These are phyloP conservation scores for Diachasma alloeum DNA, from an alignment of 1,140 invertebrate genomes.

Conservation along the genomic window DNA sequence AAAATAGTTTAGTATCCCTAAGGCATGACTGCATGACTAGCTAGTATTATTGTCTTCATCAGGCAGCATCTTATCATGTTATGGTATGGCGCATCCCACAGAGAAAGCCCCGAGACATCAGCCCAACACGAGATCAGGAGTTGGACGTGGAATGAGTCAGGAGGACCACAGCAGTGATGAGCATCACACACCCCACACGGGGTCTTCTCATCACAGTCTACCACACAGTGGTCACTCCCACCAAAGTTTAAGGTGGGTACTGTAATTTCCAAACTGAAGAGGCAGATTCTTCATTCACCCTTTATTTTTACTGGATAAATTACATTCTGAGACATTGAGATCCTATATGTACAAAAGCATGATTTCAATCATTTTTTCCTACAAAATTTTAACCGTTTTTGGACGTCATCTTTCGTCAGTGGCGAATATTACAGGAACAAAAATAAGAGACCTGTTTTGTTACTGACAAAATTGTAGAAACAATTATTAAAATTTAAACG, in stretches of 20 bases:
- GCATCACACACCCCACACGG: conserved; percentile 64
- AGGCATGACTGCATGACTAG: conserved; percentile 47
- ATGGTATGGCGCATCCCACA: conserved; percentile 50
- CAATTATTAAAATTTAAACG: too few relatives aligned
- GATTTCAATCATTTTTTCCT: too few relatives aligned
- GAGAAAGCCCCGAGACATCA: conserved; percentile 56
- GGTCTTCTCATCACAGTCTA: conserved; percentile 61
- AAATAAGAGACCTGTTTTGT: too few relatives aligned
- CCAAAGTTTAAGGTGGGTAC: conserved; percentile 60
- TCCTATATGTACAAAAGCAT: too few relatives aligned
- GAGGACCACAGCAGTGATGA: conserved; percentile 81
- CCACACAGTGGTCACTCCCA: conserved; percentile 62
- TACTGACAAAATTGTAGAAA: too few relatives aligned
- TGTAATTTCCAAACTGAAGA: too few relatives aligned
- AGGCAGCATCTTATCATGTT: conserved; percentile 54
- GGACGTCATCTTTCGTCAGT: too few relatives aligned
- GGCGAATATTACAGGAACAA: too few relatives aligned
- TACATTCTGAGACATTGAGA: too few relatives aligned
- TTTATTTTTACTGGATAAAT: too few relatives aligned
- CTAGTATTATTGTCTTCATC: conserved; percentile 43
- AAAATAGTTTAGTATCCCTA: conserved; percentile 21
- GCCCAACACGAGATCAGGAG: conserved; percentile 48
- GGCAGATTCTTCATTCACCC: too few relatives aligned
- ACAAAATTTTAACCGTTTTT: too few relatives aligned
- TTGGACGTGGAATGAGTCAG: conserved; percentile 67